Conservation (phyloP, 2,888 invertebrate genomes). For the Sthenelais limicola region DNA sequence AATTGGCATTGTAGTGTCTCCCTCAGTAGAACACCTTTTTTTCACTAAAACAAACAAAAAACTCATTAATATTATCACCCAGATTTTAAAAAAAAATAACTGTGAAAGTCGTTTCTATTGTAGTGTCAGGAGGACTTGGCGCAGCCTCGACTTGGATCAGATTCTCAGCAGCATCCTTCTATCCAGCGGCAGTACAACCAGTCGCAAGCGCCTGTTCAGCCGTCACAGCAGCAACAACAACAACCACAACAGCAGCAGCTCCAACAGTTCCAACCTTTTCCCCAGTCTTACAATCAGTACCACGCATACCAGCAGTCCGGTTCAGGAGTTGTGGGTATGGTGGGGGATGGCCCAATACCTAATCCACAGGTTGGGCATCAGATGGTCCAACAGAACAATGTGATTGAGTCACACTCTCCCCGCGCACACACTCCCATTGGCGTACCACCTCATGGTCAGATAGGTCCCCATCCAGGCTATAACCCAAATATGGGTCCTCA, state of each 20-base stretch:
- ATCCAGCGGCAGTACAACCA: no score
- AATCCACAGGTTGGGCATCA: slow-evolving; percentile 4
- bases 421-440: slow-evolving; percentile 1
- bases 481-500: slow-evolving; percentile 7
- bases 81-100: no score
- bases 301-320: slow-evolving; percentile 21
- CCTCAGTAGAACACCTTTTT: no score
- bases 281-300: slow-evolving; percentile 41
- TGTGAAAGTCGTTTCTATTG: no score
- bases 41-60: no score
- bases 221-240: slow-evolving; percentile 15
- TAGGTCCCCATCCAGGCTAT: background rate
- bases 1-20: no score
- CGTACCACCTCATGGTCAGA: background rate
- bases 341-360: background rate
- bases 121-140: no score
- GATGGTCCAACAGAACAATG: slow-evolving; percentile 14
- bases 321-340: background rate
- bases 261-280: slow-evolving; percentile 30
- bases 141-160: no score
- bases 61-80: no score
- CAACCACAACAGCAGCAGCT: slow-evolving; percentile 44
- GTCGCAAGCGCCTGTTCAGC: background rate
- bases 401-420: slow-evolving; percentile 25
- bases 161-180: no score